A percentile compares a stretch with the other conserved stretches of the same genome.
Evolutionary conservation across 2,113 vertebrate species (phyloP).

Genomic region (Pan paniscus): DNA sequence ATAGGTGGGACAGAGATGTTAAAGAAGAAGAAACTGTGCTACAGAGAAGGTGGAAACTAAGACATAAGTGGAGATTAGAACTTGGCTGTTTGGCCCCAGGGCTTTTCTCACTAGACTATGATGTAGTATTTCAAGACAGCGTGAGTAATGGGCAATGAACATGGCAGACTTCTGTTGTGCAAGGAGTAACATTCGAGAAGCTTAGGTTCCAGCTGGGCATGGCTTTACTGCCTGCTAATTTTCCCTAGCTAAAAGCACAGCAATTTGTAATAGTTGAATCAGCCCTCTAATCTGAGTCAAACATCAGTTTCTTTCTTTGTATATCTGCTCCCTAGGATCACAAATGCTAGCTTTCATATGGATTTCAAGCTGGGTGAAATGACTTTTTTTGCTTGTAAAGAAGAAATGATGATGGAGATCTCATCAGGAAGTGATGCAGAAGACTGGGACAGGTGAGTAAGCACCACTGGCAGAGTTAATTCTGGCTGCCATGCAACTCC

Average conservation of each 20-base stretch:
- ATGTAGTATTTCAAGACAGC: not conserved
- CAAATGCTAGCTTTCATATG: conserved; percentile 2
- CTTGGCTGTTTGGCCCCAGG: not conserved
- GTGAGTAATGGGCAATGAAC: not conserved
- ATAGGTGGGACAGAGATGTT: not conserved
- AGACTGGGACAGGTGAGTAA: conserved; percentile 55
- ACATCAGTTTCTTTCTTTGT: conserved; percentile 36
- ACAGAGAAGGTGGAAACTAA: not conserved
- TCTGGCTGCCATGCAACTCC: conserved; percentile 45
- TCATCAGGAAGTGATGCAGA: conserved; percentile 74
- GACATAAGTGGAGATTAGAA: not conserved
- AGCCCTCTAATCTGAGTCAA: not conserved
- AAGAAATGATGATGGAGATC: conserved; percentile 60
- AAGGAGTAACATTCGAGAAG: not conserved
- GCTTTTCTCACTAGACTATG: not conserved
- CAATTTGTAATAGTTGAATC: conserved; percentile 2
- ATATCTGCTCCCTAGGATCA: not conserved
- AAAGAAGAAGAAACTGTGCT: not conserved
- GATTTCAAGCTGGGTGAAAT: not conserved
- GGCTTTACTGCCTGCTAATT: conserved; percentile 11
- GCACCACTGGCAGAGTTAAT: conserved; percentile 57
- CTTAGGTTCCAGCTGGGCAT: not conserved
- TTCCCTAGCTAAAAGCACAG: conserved; percentile 13
- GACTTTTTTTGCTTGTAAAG: conserved; percentile 49
- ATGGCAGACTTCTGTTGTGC: not conserved